phyloP scores from a whole-genome alignment of 2,797 vertebrate genomes.

The Rhynchotus rufescens region DNA sequence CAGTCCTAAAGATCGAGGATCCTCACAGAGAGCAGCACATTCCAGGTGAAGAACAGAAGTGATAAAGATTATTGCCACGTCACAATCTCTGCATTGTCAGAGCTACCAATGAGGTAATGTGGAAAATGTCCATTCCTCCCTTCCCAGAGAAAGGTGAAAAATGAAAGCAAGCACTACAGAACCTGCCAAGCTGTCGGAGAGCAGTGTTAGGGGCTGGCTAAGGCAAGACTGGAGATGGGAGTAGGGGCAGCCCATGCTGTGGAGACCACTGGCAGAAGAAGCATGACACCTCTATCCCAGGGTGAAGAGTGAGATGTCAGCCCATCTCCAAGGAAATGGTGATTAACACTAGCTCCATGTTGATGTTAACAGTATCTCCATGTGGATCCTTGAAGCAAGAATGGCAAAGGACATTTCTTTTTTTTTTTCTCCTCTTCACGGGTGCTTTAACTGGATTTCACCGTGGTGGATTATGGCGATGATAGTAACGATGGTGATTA shows the following conservation, averaged over 20 bases:
- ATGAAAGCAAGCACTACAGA: not conserved
- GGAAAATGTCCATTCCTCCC: not conserved
- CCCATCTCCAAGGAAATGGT: rapidly evolving
- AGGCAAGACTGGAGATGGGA: rapidly evolving
- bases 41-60: not conserved
- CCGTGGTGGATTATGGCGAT: not conserved
- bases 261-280: not conserved
- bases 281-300: not conserved
- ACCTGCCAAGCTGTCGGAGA: not conserved
- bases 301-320: not conserved
- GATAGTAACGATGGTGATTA: not conserved
- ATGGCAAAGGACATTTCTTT: not conserved
- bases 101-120: not conserved
- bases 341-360: too few species aligned
- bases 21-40: not conserved
- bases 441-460: not conserved
- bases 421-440: too few species aligned
- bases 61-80: not conserved
- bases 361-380: not conserved
- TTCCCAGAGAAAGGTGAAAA: rapidly evolving
- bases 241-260: not conserved
- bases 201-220: not conserved
- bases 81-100: not conserved
- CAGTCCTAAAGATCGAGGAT: not conserved
- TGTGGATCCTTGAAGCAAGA: not conserved